Evolutionary conservation across 2,888 invertebrate genomes (phyloP).

Genomic region (Scaptomyza parva): DNA sequence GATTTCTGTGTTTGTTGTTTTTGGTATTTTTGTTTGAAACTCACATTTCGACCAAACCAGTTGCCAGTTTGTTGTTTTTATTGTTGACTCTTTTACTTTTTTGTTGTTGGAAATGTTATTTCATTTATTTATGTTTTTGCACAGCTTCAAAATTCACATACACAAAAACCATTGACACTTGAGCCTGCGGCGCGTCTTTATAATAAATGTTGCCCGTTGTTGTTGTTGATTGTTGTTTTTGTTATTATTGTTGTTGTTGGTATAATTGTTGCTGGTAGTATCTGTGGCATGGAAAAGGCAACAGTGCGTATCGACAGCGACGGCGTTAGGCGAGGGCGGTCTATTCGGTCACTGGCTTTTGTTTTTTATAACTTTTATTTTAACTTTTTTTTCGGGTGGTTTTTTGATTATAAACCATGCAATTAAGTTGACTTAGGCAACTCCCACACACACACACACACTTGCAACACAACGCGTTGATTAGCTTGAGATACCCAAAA

Average conservation of each 20-base stretch:
- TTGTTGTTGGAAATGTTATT: slow-evolving; percentile 7
- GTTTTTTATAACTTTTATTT: slow-evolving; percentile 15
- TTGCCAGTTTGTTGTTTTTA: slow-evolving; percentile 26
- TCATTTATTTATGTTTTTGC: slow-evolving; percentile 41
- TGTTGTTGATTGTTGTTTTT: slow-evolving; percentile 11
- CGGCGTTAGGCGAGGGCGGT: slow-evolving; percentile 36
- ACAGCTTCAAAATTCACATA: slow-evolving; percentile 51
- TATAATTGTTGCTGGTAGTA: slow-evolving; percentile 35
- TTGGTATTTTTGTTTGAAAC: slow-evolving; percentile 35
- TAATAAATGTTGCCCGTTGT: slow-evolving; percentile 47
- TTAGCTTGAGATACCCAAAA: slow-evolving; percentile 27
- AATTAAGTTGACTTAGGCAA: slow-evolving; percentile 56
- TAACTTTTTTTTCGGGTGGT: slow-evolving; percentile 2
- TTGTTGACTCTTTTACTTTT: slow-evolving; percentile 10
- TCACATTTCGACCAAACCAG: slow-evolving; percentile 49
- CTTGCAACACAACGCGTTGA: slow-evolving; percentile 45
- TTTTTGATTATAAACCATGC: slow-evolving; percentile 55
- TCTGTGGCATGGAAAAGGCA: slow-evolving; percentile 73
- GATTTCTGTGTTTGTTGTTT: slow-evolving; percentile 10
- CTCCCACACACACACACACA: slow-evolving; percentile 60
- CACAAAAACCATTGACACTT: slow-evolving; percentile 75
- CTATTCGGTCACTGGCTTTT: slow-evolving; percentile 70
- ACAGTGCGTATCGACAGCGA: slow-evolving; percentile 67
- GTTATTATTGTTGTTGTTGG: slow-evolving; percentile 14
- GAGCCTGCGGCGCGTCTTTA: slow-evolving; percentile 67